Base-by-base conservation (phyloP, 2,113 vertebrate species). In the Poeciliopsis occidentalis region DNA sequence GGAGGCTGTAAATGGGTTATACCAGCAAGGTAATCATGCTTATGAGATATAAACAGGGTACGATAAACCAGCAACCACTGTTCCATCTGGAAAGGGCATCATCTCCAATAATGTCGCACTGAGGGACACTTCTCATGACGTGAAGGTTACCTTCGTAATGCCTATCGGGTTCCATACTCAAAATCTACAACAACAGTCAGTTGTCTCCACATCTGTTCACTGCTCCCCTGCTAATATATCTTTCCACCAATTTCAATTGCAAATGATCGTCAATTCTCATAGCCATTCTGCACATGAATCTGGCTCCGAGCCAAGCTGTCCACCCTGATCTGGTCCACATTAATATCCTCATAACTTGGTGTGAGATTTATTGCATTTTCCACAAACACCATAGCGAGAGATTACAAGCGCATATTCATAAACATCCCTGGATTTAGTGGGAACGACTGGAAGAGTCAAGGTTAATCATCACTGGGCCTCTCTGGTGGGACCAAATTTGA, bases 141-240 rank as follows among this genome's bases (percentile, higher is more conserved):
- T 89, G 86, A 93, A 94, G 92, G 93, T 94, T 92, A 94, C 92
- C 88, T 82, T 89, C 83, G 64, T 83, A 81, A 85, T 87, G 90
- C 89, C 92, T 91, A 88, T 91, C 83, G 85, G 88, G 87, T 81
- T 85, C 85, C 74, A 86, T 86, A 85, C 85, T 92, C 92, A 93
- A 93, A 94, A 94, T 91, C 86, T 87, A 85, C 91, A 91, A 90
- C 87, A 90, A 92, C 84, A 93, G 84, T 92, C 90, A 91, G 81
- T 90, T 73, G 86, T 83, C 67, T 84, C 69, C 91, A 92, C 94
- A 94, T 93, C 94, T 94, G 94, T 88, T 93, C 90, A 65, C 81
- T 32, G 65, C 30, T 91, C 89, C 91, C 91, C 32, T 85, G 90
- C 78, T 88, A 91, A 93, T 91, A 79, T 80, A 83, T 86, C 85